Percentiles rank a stretch among this genome's conserved stretches.
Conservation (phyloP, 2,888 invertebrate genomes). For the Drosophila greeni region DNA sequence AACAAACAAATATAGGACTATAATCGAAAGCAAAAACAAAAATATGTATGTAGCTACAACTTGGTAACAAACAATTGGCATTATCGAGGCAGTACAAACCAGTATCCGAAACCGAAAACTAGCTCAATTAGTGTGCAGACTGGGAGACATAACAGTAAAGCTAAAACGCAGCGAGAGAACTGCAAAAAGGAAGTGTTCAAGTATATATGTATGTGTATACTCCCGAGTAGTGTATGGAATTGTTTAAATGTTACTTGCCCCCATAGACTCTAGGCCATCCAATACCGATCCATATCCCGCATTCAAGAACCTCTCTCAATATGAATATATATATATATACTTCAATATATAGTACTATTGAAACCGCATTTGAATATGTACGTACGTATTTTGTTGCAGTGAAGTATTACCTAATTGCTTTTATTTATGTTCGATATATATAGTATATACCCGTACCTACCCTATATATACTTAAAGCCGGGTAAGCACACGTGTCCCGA, state of each 20-base stretch:
- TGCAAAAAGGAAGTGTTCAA: slow-evolving; percentile 39
- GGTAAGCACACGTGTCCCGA: slow-evolving; percentile 39
- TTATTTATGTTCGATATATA: slow-evolving; percentile 48
- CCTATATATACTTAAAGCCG: slow-evolving; percentile 17
- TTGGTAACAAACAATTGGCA: slow-evolving; percentile 54
- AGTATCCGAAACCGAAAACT: slow-evolving; percentile 17
- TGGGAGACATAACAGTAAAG: slow-evolving; percentile 4
- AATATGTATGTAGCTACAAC: slow-evolving; percentile 42
- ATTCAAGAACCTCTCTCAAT: slow-evolving; percentile 50
- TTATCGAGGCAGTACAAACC: slow-evolving; percentile 25
- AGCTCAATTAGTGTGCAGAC: slow-evolving; percentile 22
- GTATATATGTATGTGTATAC: slow-evolving; percentile 57
- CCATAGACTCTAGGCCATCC: slow-evolving; percentile 48
- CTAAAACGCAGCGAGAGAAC: background rate
- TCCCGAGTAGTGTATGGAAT: slow-evolving; percentile 66
- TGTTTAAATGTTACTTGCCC: slow-evolving; percentile 68
- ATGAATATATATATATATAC: slow-evolving; percentile 29
- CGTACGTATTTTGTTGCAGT: slow-evolving; percentile 60
- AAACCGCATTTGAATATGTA: slow-evolving; percentile 60
- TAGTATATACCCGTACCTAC: slow-evolving; percentile 16
- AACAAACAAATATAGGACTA: slow-evolving; percentile 54
- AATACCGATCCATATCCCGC: slow-evolving; percentile 38
- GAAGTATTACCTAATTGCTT: slow-evolving; percentile 54
- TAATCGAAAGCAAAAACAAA: slow-evolving; percentile 36
- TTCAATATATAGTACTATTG: slow-evolving; percentile 61